phyloP scores from a whole-genome alignment of 2,113 vertebrate genomes.

The Mohoua ochrocephala region DNA sequence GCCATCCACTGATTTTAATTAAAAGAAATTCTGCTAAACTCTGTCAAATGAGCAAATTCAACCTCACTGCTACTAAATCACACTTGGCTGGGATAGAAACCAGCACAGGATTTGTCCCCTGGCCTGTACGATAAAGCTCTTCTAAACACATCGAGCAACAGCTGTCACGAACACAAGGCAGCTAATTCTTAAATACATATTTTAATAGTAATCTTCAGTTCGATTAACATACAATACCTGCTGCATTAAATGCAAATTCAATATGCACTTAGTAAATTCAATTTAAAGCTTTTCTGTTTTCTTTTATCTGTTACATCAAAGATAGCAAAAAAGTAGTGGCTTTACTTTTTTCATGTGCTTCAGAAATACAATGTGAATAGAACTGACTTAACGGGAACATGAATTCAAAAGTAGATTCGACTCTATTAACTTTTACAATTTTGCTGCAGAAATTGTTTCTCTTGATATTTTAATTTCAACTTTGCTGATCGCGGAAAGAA shows the following conservation, averaged over 20 bases:
- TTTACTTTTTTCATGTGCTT: slow-evolving; percentile 19
- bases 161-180: background rate
- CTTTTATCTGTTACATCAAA: slow-evolving; percentile 53
- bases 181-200: background rate
- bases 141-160: background rate
- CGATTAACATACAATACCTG: slow-evolving; percentile 2
- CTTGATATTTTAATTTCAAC: slow-evolving; percentile 55
- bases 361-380: background rate
- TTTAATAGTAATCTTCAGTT: background rate
- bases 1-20: background rate
- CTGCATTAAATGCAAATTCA: slow-evolving; percentile 26
- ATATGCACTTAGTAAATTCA: background rate
- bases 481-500: background rate
- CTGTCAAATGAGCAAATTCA: background rate
- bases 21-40: background rate
- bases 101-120: background rate
- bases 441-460: slow-evolving; percentile 23
- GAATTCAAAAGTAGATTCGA: slow-evolving; percentile 34
- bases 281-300: slow-evolving; percentile 39
- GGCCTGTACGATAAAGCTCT: background rate
- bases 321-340: background rate
- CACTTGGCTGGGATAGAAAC: background rate
- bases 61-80: background rate
- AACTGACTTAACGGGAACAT: slow-evolving; percentile 5
- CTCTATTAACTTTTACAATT: slow-evolving; percentile 43